Evolutionary conservation across 2,888 invertebrate species (phyloP), one percentile per base, ranked within the genome.

Genomic region (Villa cingulata): DNA sequence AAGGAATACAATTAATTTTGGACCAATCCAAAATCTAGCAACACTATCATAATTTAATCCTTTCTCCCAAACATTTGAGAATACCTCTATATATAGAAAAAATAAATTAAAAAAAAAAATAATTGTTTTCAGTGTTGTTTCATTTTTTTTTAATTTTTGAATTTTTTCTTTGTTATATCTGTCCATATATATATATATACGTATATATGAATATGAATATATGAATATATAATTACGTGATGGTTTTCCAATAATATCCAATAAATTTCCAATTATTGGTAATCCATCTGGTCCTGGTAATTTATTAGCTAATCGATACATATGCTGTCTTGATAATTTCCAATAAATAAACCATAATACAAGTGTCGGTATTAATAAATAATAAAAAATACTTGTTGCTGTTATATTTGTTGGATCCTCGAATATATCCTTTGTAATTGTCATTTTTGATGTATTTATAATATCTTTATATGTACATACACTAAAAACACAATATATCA

Each of bases 11-110:
- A 83, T 50, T 39, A 86, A 74, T 62, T 83, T 80, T 2, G 85
- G 83, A 9, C 86, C 86, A 50, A 83, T 76, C 86, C 86, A 86
- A 41, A 86, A 57, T 64, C 74, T 83, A 38, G 81, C 74, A 0
- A 81, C 71, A 6, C 74, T 65, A 46, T 78, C 76, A 54, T 63
- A 83, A 2, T 76, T 72, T 29, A 58, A 56, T 48, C 65, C 63
- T 51, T 65, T 66, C 15, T 57, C 55, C 10, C 66, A 58, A 6
- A 85, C 59, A 43, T 74, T 80, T 50, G 68, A 74, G 71, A 86
- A 86, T 53, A 86, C 83, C 51, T 80, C 86, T 86, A 62, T 10
- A 68, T 64, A 43, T 44, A 51, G 49, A 45, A 32, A 12, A 12
- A 32, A 32, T 1, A 12, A 5, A 32, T n/a, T n/a, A 32, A 32